Evolutionary conservation across 2,113 vertebrate species (phyloP).

Genomic region (Psilopogon haemacephalus): DNA sequence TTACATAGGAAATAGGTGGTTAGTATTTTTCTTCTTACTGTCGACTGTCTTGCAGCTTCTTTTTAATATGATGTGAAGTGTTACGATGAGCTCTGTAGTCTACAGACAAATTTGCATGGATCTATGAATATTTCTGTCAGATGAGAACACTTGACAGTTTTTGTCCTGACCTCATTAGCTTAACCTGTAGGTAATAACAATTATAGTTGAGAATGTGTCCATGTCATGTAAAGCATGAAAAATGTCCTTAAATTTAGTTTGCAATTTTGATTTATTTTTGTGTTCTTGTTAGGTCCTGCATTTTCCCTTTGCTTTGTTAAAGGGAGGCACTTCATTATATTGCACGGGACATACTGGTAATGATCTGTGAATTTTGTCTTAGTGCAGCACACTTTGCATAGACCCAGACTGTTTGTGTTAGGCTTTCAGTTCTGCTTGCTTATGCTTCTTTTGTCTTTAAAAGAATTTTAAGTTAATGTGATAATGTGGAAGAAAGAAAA

Average conservation of each 20-base stretch:
- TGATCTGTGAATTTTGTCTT: background rate
- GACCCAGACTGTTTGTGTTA: background rate
- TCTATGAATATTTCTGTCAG: conserved; percentile 8
- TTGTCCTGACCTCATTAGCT: conserved; percentile 41
- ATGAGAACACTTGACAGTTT: conserved; percentile 39
- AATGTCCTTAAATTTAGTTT: background rate
- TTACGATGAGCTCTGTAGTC: background rate
- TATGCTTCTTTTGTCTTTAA: background rate
- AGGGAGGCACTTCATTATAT: background rate
- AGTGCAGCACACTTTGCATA: background rate
- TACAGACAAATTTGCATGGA: conserved; percentile 3
- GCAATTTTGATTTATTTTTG: background rate
- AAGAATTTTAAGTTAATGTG: background rate
- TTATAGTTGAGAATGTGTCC: background rate
- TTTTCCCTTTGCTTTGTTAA: background rate
- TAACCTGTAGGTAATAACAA: background rate
- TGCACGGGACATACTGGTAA: background rate
- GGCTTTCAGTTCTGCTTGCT: background rate
- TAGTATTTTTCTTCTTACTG: background rate
- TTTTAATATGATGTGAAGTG: conserved; percentile 35
- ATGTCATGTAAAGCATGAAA: background rate
- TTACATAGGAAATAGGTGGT: conserved; percentile 14
- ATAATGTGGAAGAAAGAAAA: background rate
- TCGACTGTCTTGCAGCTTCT: background rate
- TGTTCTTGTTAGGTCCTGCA: background rate